Evolutionary conservation across 2,797 vertebrate genomes (phyloP).

Genomic region (Potorous gilbertii): DNA sequence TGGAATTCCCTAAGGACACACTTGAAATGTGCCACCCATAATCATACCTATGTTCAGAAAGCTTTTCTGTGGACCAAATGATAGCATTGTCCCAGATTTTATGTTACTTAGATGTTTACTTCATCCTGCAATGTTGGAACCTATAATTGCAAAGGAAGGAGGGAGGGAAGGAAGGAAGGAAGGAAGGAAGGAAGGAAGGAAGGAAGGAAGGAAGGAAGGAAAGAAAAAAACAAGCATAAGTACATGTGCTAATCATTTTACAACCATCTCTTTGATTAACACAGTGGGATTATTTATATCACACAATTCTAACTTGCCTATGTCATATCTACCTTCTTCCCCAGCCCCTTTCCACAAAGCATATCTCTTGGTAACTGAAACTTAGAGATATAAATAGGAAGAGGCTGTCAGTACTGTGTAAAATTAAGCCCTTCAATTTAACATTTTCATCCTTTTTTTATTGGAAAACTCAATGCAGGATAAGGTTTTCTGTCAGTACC

Average conservation of each 20-base stretch:
- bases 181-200: too few relatives aligned
- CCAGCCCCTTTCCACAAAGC: background rate
- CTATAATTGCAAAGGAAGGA: too few relatives aligned
- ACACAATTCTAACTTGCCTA: background rate
- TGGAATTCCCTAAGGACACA: too few relatives aligned
- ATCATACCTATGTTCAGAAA: too few relatives aligned
- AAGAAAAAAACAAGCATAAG: background rate
- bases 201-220: too few relatives aligned
- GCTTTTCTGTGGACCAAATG: too few relatives aligned
- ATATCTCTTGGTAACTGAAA: background rate
- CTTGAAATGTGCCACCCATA: too few relatives aligned
- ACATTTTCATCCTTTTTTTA: background rate
- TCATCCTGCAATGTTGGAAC: too few relatives aligned
- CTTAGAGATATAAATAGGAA: background rate
- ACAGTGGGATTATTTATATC: background rate
- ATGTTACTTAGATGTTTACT: too few relatives aligned
- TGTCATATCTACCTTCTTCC: background rate
- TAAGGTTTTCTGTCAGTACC: background rate
- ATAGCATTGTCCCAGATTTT: too few relatives aligned
- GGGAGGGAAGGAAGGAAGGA: too few relatives aligned
- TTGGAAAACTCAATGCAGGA: background rate
- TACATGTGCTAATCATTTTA: background rate
- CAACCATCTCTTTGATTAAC: background rate
- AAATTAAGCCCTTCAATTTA: background rate
- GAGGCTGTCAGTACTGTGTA: background rate